Percentiles rank a stretch among this genome's conserved stretches.
Conservation (phyloP, 2,888 invertebrate species). For the Drosophila cracens region DNA sequence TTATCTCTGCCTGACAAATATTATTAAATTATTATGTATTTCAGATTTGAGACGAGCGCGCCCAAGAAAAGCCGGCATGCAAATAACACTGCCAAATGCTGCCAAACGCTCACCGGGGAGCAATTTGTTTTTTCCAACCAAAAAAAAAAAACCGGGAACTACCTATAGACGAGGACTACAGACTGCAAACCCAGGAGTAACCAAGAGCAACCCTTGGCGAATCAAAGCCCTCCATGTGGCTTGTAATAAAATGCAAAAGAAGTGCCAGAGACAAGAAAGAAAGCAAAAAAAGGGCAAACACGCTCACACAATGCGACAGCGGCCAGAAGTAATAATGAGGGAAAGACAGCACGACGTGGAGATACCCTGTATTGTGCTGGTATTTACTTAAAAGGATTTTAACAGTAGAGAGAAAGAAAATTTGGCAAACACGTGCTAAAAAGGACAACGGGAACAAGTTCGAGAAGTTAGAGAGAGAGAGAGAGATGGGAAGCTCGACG, state of each 20-base stretch:
- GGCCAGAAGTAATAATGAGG: background rate
- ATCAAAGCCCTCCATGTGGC: constrained; percentile 60
- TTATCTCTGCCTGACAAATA: constrained; percentile 82
- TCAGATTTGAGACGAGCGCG: constrained; percentile 28
- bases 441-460: too few species aligned
- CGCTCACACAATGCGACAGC: constrained; percentile 5
- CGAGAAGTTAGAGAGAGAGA: background rate
- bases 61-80: constrained; percentile 62
- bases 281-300: constrained; percentile 7
- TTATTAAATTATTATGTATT: constrained; percentile 82
- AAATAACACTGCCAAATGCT: constrained; percentile 69
- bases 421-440: background rate
- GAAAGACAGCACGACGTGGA: background rate
- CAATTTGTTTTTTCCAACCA: constrained; percentile 68
- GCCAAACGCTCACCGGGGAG: constrained; percentile 71
- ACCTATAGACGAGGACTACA: constrained; percentile 37
- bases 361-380: background rate
- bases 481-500: background rate
- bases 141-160: constrained; percentile 22
- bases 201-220: constrained; percentile 51
- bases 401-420: background rate
- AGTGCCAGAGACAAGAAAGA: constrained; percentile 16
- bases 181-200: constrained; percentile 1
- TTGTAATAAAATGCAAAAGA: constrained; percentile 73
- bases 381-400: background rate